Conservation (phyloP, 2,797 vertebrate species). For the Phoebastria nigripes region DNA sequence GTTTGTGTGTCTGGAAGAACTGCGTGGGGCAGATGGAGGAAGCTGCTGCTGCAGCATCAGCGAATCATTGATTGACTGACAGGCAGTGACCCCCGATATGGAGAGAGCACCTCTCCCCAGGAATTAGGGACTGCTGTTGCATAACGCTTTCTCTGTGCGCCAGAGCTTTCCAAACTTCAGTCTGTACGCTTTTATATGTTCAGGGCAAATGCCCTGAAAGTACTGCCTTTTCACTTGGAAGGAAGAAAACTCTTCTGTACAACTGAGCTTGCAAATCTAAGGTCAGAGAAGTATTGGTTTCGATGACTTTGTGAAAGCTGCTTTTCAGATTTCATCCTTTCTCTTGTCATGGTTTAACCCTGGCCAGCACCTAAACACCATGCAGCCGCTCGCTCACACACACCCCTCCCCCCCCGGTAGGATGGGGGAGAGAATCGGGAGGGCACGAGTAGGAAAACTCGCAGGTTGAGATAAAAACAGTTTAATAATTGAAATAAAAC, state of each 20-base stretch:
- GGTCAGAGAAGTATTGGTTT: not conserved
- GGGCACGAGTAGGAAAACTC: too few species aligned
- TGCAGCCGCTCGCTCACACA: too few species aligned
- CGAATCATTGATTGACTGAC: rapidly evolving
- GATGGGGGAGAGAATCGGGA: too few species aligned
- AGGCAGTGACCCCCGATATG: rapidly evolving
- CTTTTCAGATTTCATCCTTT: not conserved
- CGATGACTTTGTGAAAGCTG: not conserved
- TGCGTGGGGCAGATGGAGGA: not conserved
- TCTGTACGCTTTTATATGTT: rapidly evolving
- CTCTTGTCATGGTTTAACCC: not conserved
- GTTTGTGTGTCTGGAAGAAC: not conserved
- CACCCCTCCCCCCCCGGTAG: too few species aligned
- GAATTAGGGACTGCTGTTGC: not conserved
- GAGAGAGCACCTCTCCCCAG: not conserved
- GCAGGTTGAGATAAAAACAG: too few species aligned
- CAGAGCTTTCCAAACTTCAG: not conserved
- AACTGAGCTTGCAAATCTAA: not conserved
- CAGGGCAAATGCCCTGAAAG: not conserved
- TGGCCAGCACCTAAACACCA: too few species aligned
- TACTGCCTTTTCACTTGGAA: not conserved
- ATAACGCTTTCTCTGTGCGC: rapidly evolving
- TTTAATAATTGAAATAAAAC: too few species aligned
- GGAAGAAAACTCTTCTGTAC: not conserved
- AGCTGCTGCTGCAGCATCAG: not conserved